Evolutionary conservation across 2,888 invertebrate genomes (phyloP), one percentile per base, ranked within the genome.

Genomic region (Drosophila vallismaia): DNA sequence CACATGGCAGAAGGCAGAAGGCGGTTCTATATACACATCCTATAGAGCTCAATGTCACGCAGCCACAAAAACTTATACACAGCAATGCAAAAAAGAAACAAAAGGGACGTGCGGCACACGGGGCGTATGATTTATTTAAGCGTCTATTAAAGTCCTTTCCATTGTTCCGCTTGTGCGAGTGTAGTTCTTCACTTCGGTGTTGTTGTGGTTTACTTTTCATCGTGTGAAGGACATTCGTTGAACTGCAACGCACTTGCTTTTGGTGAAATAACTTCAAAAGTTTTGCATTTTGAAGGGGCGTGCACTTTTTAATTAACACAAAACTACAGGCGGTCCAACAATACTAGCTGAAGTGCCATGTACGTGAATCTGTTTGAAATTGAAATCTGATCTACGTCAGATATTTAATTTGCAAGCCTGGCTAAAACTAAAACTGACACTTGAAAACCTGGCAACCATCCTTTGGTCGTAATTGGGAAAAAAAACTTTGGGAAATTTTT

Each of bases 101-200:
- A 49, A 62, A 31, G 38, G 66, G 69, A 42, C 12, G 64, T 56
- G 57, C 57, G 82, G 71, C 54, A 49, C 60, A 76, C 86, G 70
- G 83, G 77, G 83, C 80, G 77, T 74, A 82, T 82, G 74, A 83
- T 79, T 86, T 82, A 88, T 86, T 83, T 74, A 86, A 67, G 67
- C 74, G 83, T 71, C 84, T 79, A 79, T 87, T 82, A 88, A 86
- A 85, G 73, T 75, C 71, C 71, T 71, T 79, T 56, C 69, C 70
- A 77, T 72, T 86, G 75, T 72, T 68, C 56, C n/a, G 36, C 64
- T 36, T 46, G 40, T 48, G 46, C 31, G 51, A 55, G 24, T 42
- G 54, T 29, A 58, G 64, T 46, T 36, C 12, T 36, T 36, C 36
- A 36, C 36, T 58, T 44, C 10, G 66, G 53, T 38, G 57, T 66